Base-by-base conservation (phyloP, 2,113 vertebrate genomes). In the Callipepla squamata region DNA sequence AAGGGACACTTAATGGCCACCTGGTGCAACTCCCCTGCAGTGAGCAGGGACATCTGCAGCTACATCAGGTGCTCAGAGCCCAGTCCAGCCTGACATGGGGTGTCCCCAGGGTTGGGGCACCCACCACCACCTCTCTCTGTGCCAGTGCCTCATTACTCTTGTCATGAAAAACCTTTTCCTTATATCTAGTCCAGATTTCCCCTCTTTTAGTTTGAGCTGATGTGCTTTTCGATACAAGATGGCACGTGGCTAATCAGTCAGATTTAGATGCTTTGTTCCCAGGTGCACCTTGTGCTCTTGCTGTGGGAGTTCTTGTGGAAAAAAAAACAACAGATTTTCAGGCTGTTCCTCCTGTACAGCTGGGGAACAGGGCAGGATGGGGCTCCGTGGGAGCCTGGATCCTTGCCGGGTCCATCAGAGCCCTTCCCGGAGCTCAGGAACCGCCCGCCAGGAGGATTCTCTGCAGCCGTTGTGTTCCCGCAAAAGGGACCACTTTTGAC, bases 231-330 rank as follows among this genome's bases (percentile, higher is more conserved):
- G 3, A 4, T 36, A 2, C 2, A 4, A 63, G 80, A 38, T 8
- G n/a, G 30, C 1, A 1, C 4, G 0, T 9, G 7, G 11, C 20
- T 11, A 2, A 3, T 7, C 3, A 38, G 15, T 51, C 40, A 22
- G 38, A 11, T 5, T 16, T 9, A 21, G 16, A 7, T 30, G 2
- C 25, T 57, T 47, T 21, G 13, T 45, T 30, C 47, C 34, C 61
- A 20, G 20, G 17, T 8, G 3, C 0, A 1, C 32, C 30, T 2
- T 15, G 1, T 13, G 17, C 36, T 72, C 25, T 21, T 65, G 15
- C 53, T 65, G 22, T 16, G 62, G 18, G 57, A 55, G 7, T 26
- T 65, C 26, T 17, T 2, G 0, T 22, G 61, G 38, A 25, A n/a
- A 45, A 21, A 55, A 36, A 66, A 21, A 51, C 17, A 50, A 50